phyloP scores from a whole-genome alignment of 2,113 vertebrate genomes.

The Cervus canadensis region DNA sequence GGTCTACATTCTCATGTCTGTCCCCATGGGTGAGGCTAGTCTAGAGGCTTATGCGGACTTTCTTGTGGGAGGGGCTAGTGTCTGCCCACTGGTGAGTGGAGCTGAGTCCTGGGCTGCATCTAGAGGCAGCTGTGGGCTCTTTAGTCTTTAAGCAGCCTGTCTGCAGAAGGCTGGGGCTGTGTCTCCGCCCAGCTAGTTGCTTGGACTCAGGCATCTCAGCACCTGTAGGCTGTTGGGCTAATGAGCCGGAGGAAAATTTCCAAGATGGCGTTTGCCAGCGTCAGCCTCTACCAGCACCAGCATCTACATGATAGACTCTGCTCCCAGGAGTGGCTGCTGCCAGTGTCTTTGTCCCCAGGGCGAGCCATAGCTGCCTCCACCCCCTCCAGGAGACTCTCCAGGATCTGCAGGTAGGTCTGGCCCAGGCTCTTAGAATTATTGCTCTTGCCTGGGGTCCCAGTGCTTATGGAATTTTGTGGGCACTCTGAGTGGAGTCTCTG shows the following conservation, averaged over 20 bases:
- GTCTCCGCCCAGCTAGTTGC: background rate
- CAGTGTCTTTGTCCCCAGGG: background rate
- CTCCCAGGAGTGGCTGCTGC: background rate
- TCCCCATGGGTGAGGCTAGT: background rate
- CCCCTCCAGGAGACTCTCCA: background rate
- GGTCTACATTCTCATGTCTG: background rate
- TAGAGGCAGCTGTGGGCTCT: background rate
- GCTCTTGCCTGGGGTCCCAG: background rate
- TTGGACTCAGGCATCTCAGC: background rate
- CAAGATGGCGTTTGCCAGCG: background rate
- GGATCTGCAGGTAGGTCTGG: background rate
- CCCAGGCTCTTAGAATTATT: background rate
- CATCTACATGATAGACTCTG: background rate
- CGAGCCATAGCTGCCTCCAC: rapidly evolving
- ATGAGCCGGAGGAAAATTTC: background rate
- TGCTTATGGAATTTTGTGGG: background rate
- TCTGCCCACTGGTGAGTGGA: background rate
- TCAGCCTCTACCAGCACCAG: background rate
- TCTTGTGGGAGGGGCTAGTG: background rate
- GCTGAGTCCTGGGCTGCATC: background rate
- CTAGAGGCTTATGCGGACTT: background rate
- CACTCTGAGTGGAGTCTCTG: background rate
- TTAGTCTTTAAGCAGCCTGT: background rate
- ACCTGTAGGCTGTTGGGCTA: background rate
- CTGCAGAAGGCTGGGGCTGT: background rate